Evolutionary conservation across 2,797 vertebrate species (phyloP), one percentile per base, ranked within the genome.

Genomic region (Diplodus puntazzo): DNA sequence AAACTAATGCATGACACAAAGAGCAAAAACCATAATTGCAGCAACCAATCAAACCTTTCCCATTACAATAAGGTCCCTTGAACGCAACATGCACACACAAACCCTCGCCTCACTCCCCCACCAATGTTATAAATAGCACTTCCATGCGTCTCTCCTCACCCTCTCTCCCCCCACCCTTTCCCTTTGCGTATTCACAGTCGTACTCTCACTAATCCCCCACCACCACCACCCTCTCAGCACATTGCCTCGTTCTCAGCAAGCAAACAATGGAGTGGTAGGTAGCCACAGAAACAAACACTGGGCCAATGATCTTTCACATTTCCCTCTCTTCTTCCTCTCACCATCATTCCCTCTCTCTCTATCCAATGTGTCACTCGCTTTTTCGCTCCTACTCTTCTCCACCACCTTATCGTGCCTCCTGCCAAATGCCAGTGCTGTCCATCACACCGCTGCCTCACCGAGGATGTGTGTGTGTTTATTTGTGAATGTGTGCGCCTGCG

Each of bases 351-450:
- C 50, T 34, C 75, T 75, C 73, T 75, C 74, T 80, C 82, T 30
- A 73, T 79, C 55, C 55, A 65, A 18, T 81, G 42, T 76, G 86
- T 81, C 82, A 82, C 85, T 87, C 6, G 52, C 52, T 58, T 81
- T 75, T 74, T 81, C 73, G 76, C 87, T 80, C 74, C 72, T 61
- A 63, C 89, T 90, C 90, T 71, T 60, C 75, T 85, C 82, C 75
- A 62, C 89, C 87, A 87, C 92, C 91, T 94, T 94, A 95, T 95
- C 93, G 63, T 84, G 69, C 86, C 88, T 86, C 73, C 90, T 92
- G 90, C 93, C 92, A 95, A 95, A 95, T 95, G 94, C 94, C 95
- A 95, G 82, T 42, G 88, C 94, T 93, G 93, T 95, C 95, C 89
- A 92, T 95, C 94, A 95, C 88, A 68, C 75, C 70, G 11, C 78